Conservation (phyloP, 1,140 invertebrate species). For the Cyrtorhinus lividipennis region DNA sequence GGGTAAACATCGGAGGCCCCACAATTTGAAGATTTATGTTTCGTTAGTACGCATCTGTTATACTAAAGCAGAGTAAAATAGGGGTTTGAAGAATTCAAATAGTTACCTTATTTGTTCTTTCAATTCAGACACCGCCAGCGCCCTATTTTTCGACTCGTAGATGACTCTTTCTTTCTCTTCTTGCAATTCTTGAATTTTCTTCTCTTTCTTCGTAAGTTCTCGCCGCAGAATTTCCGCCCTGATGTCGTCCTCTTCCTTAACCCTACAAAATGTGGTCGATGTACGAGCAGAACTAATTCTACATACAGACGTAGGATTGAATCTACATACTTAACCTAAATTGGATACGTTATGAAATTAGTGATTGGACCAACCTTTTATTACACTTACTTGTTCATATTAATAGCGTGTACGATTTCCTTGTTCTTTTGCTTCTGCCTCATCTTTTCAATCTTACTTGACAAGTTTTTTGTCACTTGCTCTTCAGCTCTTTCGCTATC, state of each 20-base stretch:
- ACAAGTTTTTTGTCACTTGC: slow-evolving; percentile 22
- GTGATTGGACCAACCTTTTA: no score
- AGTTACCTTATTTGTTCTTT: slow-evolving; percentile 28
- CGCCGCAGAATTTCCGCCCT: slow-evolving; percentile 23
- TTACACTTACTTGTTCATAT: slow-evolving; percentile 19
- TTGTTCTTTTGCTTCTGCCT: slow-evolving; percentile 23
- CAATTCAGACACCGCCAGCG: slow-evolving; percentile 27
- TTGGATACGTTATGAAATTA: no score
- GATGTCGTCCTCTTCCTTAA: slow-evolving; percentile 24
- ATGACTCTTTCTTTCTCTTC: slow-evolving; percentile 26
- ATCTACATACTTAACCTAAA: neutral
- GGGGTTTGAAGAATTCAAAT: neutral
- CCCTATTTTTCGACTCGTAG: slow-evolving; percentile 25
- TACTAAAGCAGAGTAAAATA: neutral
- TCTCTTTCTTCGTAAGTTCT: slow-evolving; percentile 26
- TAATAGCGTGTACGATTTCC: slow-evolving; percentile 12
- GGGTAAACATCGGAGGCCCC: no score
- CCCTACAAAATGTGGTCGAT: no score
- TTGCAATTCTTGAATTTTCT: slow-evolving; percentile 26
- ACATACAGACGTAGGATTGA: neutral
- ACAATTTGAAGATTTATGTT: neutral
- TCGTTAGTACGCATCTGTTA: neutral
- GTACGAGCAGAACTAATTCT: no score
- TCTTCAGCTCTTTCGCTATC: slow-evolving; percentile 25
- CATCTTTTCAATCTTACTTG: slow-evolving; percentile 23